Percentiles rank a stretch among this genome's conserved stretches.
Conservation (phyloP, 2,113 vertebrate genomes). For the Menura novaehollandiae region DNA sequence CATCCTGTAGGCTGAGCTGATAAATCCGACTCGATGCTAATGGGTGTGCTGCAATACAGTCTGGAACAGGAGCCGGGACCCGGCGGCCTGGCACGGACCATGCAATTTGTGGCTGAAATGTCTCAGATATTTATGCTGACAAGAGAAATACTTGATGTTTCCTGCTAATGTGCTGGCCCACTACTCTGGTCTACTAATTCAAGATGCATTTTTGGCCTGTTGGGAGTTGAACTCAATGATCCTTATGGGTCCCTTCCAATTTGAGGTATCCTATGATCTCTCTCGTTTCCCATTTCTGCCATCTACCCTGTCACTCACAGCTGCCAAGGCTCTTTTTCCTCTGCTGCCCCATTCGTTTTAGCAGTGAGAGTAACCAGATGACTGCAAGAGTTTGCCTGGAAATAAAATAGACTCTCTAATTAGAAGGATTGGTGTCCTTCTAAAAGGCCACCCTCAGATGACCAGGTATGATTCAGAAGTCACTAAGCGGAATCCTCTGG, state of each 20-base stretch:
- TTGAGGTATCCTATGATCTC: neutral
- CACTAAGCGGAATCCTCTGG: neutral
- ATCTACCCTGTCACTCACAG: neutral
- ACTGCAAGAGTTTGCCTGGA: neutral
- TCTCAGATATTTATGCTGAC: neutral
- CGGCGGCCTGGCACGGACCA: neutral
- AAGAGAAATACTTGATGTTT: neutral
- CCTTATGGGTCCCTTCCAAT: neutral
- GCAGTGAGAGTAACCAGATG: neutral
- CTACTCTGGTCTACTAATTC: neutral
- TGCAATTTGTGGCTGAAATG: slow-evolving; percentile 6
- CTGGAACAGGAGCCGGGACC: neutral
- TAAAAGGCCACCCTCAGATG: neutral
- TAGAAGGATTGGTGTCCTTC: neutral
- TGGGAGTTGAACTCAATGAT: neutral
- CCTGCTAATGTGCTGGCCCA: neutral
- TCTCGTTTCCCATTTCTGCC: neutral
- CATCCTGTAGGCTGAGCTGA: neutral
- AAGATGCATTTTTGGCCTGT: neutral
- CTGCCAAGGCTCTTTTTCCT: neutral
- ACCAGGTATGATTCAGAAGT: neutral
- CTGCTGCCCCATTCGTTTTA: neutral
- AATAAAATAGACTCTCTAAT: neutral
- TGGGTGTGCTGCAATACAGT: neutral
- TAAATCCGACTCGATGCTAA: neutral